These are phyloP conservation scores for Pionites leucogaster DNA, from an alignment of 2,113 vertebrate species.

Conservation along the genomic window DNA sequence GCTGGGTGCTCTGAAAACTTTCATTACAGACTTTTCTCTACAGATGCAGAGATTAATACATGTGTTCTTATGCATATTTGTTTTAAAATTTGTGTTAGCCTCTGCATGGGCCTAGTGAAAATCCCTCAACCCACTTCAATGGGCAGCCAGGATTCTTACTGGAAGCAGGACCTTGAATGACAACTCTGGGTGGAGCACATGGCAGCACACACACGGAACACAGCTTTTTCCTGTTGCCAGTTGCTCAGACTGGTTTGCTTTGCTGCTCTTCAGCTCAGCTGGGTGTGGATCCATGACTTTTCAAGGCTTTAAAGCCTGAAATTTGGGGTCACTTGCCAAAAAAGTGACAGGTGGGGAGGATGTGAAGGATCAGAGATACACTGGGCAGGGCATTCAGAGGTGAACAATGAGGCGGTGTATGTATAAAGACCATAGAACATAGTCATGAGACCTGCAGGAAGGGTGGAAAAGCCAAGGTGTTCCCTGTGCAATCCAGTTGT, in stretches of 20 bases:
- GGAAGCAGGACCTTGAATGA: not conserved
- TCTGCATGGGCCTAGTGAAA: not conserved
- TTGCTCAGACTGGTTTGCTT: constrained; percentile 4
- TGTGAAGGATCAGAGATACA: not conserved
- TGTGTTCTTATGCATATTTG: not conserved
- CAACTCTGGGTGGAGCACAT: not conserved
- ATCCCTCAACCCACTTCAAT: not conserved
- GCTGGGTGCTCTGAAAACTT: not conserved
- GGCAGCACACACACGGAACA: not conserved
- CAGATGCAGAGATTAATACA: not conserved
- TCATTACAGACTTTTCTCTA: not conserved
- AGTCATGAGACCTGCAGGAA: not conserved
- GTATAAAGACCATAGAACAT: not conserved
- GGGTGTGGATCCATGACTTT: constrained; percentile 2
- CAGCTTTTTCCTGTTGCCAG: not conserved
- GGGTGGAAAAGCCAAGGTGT: not conserved
- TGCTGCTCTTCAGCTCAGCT: not conserved
- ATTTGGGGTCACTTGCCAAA: not conserved
- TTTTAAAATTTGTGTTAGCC: not conserved
- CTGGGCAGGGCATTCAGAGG: not conserved
- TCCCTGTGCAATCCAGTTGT: not conserved
- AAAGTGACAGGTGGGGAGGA: not conserved
- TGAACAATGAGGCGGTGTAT: not conserved
- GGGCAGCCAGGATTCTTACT: not conserved
- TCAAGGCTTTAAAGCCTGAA: not conserved